Conservation (phyloP, 1,140 invertebrate species). For the Homarus americanus region DNA sequence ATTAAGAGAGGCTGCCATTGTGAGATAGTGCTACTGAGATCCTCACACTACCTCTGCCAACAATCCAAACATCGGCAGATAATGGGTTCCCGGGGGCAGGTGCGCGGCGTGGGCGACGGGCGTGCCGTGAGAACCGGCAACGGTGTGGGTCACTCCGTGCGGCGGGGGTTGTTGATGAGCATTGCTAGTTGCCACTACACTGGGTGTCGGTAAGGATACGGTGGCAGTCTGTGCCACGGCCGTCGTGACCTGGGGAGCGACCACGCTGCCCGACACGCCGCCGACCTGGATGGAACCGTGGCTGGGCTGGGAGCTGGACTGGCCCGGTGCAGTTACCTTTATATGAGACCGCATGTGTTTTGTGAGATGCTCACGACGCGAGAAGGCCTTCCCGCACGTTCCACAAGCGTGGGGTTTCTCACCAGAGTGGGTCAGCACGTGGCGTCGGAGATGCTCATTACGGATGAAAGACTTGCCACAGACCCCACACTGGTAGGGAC, state of each 20-base stretch:
- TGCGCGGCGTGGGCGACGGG: slow-evolving; percentile 69
- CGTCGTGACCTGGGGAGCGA: slow-evolving; percentile 40
- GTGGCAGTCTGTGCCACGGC: slow-evolving; percentile 63
- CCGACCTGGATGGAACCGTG: slow-evolving; percentile 57
- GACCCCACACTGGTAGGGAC: slow-evolving; percentile 79
- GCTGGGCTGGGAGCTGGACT: slow-evolving; percentile 53
- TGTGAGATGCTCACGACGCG: slow-evolving; percentile 74
- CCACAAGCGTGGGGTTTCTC: slow-evolving; percentile 93
- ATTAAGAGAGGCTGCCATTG: slow-evolving; percentile 15
- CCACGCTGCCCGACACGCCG: slow-evolving; percentile 47
- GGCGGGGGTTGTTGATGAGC: slow-evolving; percentile 60
- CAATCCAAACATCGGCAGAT: slow-evolving; percentile 71
- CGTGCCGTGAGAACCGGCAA: slow-evolving; percentile 61
- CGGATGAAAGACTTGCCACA: slow-evolving; percentile 91
- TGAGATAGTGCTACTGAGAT: slow-evolving; percentile 3
- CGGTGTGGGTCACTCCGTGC: slow-evolving; percentile 59
- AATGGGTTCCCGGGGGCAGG: slow-evolving; percentile 71
- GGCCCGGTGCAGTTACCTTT: slow-evolving; percentile 32
- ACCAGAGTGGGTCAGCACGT: slow-evolving; percentile 75
- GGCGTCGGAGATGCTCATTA: slow-evolving; percentile 74
- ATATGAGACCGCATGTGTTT: slow-evolving; percentile 75
- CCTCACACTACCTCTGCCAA: slow-evolving; percentile 70
- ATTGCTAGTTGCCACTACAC: slow-evolving; percentile 60
- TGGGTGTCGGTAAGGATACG: slow-evolving; percentile 50
- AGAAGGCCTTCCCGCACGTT: slow-evolving; percentile 77